Evolutionary conservation across 2,797 vertebrate species (phyloP).

Genomic region (Sparus aurata): DNA sequence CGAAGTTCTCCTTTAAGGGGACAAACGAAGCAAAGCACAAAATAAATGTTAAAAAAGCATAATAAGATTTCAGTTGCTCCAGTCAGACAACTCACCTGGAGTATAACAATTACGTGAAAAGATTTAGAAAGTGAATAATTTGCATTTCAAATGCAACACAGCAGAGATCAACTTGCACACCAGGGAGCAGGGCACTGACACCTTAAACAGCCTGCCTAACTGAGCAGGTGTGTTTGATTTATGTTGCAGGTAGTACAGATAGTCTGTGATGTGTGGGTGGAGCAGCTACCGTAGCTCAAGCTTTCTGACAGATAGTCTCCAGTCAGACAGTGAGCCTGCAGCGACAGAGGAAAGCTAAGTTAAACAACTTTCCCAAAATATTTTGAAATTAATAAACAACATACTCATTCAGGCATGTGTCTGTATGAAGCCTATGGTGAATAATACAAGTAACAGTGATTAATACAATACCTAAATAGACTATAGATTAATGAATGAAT

Average conservation of each 20-base stretch:
- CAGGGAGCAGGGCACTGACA: not conserved
- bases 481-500: too few species aligned
- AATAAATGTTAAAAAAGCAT: not conserved
- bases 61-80: not conserved
- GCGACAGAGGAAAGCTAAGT: too few species aligned
- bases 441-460: not conserved
- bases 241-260: too few species aligned
- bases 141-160: not conserved
- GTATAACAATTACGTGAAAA: not conserved
- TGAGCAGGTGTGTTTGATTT: slow-evolving; percentile 11
- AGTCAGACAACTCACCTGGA: not conserved
- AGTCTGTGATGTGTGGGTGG: not conserved
- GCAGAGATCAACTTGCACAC: not conserved
- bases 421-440: not conserved
- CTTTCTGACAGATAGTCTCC: too few species aligned
- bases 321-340: too few species aligned
- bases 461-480: not conserved
- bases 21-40: not conserved
- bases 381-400: too few species aligned
- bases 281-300: not conserved
- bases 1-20: too few species aligned
- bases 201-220: not conserved
- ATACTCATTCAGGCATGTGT: too few species aligned
- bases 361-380: too few species aligned
- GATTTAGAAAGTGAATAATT: slow-evolving; percentile 2